These are phyloP conservation scores for Camponotus fellah DNA, from an alignment of 2,888 invertebrate genomes.

Conservation along the genomic window DNA sequence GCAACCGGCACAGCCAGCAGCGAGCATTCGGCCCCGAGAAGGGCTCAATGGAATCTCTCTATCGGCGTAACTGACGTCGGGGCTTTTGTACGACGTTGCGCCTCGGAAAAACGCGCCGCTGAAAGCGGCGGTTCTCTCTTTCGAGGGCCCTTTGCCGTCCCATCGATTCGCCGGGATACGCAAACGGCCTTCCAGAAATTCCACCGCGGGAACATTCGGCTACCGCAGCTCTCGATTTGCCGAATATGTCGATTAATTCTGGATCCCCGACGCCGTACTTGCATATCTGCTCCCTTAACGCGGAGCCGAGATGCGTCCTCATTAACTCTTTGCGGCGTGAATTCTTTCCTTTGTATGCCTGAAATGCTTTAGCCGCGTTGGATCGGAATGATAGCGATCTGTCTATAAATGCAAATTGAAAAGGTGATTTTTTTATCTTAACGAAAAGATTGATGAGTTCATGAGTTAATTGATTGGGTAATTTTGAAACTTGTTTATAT, in stretches of 20 bases:
- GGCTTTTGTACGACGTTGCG: slow-evolving; percentile 71
- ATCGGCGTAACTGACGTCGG: slow-evolving; percentile 76
- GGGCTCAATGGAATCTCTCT: slow-evolving; percentile 76
- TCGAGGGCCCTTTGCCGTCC: slow-evolving; percentile 70
- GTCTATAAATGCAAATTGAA: background rate
- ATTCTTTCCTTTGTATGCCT: background rate
- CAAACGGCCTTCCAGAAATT: slow-evolving; percentile 70
- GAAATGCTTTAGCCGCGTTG: background rate
- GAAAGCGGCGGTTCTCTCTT: slow-evolving; percentile 68
- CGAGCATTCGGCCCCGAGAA: slow-evolving; percentile 57
- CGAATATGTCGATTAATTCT: slow-evolving; percentile 68
- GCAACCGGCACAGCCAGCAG: slow-evolving; percentile 66
- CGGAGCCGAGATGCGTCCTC: slow-evolving; percentile 1
- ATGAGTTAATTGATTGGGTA: slow-evolving; percentile 1
- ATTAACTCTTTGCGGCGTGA: slow-evolving; percentile 19
- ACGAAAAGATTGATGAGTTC: background rate
- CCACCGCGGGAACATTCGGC: slow-evolving; percentile 53
- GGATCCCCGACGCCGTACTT: background rate
- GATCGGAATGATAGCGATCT: background rate
- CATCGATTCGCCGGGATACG: slow-evolving; percentile 64
- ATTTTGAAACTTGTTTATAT: background rate
- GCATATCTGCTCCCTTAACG: background rate
- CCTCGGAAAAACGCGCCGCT: slow-evolving; percentile 73
- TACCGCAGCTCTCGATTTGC: slow-evolving; percentile 65
- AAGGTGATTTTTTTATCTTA: background rate